Percentiles rank a stretch among this genome's conserved stretches.
These are phyloP conservation scores for Bettongia penicillata DNA, from an alignment of 2,113 vertebrate species.

Conservation along the genomic window DNA sequence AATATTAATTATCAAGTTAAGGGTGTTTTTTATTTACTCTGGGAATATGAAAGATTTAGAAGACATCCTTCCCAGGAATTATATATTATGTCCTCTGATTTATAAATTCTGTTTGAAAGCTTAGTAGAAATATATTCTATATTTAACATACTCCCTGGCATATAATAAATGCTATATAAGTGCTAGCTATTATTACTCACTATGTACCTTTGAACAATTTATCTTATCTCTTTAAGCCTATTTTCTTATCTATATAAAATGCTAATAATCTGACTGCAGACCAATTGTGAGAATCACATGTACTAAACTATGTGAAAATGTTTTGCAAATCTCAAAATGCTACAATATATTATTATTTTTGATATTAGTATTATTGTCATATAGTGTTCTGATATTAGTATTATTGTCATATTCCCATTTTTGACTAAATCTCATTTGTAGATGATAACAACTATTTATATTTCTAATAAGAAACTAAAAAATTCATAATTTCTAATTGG, in stretches of 20 bases:
- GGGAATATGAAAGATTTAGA: not conserved
- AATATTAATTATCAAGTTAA: not conserved
- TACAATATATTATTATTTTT: too few relatives aligned
- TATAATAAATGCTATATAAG: not conserved
- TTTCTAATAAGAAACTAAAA: not conserved
- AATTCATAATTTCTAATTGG: not conserved
- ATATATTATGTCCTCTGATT: not conserved
- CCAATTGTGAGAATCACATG: not conserved
- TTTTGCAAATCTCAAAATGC: not conserved
- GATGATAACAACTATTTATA: not conserved
- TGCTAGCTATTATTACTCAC: not conserved
- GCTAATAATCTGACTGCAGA: not conserved
- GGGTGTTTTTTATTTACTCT: not conserved
- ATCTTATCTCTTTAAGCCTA: not conserved
- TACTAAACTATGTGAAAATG: not conserved
- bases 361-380: not conserved
- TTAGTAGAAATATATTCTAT: not conserved
- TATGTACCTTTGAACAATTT: not conserved
- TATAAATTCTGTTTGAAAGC: not conserved
- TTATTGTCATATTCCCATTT: not conserved
- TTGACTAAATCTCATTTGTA: not conserved
- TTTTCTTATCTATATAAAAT: not conserved
- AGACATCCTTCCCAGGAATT: not conserved
- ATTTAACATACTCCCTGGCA: not conserved
- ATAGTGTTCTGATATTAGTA: not conserved